Base-by-base conservation (phyloP, 2,797 vertebrate genomes). In the Toxotes lorentzi region DNA sequence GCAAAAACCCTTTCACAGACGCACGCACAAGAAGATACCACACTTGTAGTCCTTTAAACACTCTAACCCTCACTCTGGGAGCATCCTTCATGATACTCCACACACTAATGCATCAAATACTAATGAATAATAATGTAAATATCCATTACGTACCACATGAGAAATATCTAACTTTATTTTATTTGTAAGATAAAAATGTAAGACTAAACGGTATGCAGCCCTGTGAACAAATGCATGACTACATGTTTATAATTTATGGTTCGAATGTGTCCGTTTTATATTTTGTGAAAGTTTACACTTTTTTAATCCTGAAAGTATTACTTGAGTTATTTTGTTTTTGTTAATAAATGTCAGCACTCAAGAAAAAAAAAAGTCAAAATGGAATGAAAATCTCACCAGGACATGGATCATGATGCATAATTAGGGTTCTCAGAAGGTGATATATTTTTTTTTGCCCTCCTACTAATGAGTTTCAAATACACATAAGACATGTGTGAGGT, bases 271-370 rank as follows among this genome's bases (percentile, higher is more conserved):
- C 89, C 3, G 93, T 95, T 95, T 95, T 95, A 93, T 94, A 95
- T 94, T 95, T 94, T 93, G 93, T 95, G 93, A 93, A 91, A 92
- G 93, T 95, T 95, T 94, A 95, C 93, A 95, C 93, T 95, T 95
- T 95, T 95, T 93, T 95, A 94, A 93, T 92, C 88, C 92, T 92
- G 85, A 90, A 92, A 94, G 87, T 94, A 93, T 92, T 91, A 88
- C 58, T 89, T 92, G 24, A 57, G 81, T 90, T 92, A 71, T 79
- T 90, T 81, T 81, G 57, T 84, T 84, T 89, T 92, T 91, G 89
- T 93, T 92, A 85, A 89, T 92, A 90, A 91, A 91, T 94, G 90
- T 94, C 76, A 76, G 82, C 90, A 95, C 87, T 88, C 41, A 54
- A 83, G 57, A 80, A 63, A 76, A 87, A 79, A 69, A 66, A 66